phyloP scores from a whole-genome alignment of 2,888 invertebrate species.

The Spodoptera littoralis region DNA sequence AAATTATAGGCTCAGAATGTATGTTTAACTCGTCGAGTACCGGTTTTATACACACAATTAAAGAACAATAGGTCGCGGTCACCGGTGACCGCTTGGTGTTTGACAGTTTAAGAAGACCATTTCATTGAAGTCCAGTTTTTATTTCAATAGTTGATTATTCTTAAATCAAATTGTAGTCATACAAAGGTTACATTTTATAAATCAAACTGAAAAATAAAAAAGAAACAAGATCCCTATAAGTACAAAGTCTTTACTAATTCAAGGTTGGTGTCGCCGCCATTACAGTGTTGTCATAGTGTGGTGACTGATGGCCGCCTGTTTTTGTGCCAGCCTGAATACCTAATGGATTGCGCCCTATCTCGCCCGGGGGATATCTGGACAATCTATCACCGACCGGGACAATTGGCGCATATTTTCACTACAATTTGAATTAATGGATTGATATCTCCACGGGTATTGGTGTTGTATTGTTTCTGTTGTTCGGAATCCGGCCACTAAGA shows the following conservation, averaged over 20 bases:
- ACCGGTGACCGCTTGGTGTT: too few relatives aligned
- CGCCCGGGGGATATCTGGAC: slow-evolving; percentile 24
- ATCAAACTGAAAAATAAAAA: neutral
- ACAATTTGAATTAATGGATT: slow-evolving; percentile 29
- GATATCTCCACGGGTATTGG: slow-evolving; percentile 4
- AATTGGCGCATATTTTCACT: slow-evolving; percentile 16
- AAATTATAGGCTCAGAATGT: too few relatives aligned
- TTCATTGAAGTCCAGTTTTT: too few relatives aligned
- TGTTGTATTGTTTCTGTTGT: slow-evolving; percentile 1
- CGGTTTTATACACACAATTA: too few relatives aligned
- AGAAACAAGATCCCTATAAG: too few relatives aligned
- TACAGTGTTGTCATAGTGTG: slow-evolving; percentile 28
- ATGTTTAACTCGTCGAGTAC: too few relatives aligned
- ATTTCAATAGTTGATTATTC: too few relatives aligned
- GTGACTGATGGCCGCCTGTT: slow-evolving; percentile 47
- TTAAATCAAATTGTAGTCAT: too few relatives aligned
- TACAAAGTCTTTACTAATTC: slow-evolving; percentile 1
- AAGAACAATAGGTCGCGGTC: too few relatives aligned
- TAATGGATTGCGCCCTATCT: slow-evolving; percentile 48
- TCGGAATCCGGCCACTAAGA: neutral
- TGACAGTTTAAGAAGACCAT: too few relatives aligned
- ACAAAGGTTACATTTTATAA: neutral
- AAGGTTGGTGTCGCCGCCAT: slow-evolving; percentile 19
- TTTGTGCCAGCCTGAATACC: slow-evolving; percentile 38
- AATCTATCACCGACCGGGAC: slow-evolving; percentile 38